These are phyloP conservation scores for Diploptera punctata DNA, from an alignment of 2,888 invertebrate species.

Conservation along the genomic window DNA sequence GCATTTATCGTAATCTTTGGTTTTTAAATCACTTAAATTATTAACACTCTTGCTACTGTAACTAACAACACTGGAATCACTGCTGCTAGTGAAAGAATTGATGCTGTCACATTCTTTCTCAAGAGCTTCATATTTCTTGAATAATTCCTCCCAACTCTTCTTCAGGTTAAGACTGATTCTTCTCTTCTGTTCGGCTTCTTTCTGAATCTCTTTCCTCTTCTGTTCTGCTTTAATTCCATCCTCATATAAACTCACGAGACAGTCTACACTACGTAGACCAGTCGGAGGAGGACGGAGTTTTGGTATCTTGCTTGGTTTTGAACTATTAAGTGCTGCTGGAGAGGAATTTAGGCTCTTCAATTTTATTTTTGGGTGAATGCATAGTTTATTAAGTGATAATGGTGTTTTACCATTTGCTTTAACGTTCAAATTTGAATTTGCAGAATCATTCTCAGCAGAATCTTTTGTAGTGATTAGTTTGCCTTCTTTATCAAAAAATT, in stretches of 20 bases:
- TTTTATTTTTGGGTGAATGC: conserved; percentile 18
- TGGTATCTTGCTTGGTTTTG: conserved; percentile 35
- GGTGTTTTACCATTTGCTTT: neutral
- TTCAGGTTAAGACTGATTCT: conserved; percentile 18
- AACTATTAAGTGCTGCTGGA: neutral
- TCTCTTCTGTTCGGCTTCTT: neutral
- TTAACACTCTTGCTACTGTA: neutral
- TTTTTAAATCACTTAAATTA: neutral
- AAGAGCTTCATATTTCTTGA: conserved; percentile 36
- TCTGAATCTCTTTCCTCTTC: neutral
- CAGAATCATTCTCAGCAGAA: neutral
- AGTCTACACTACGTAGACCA: conserved; percentile 37
- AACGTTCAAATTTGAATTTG: neutral
- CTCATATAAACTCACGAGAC: conserved; percentile 25
- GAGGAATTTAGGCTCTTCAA: conserved; percentile 12
- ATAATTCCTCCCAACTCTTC: conserved; percentile 31
- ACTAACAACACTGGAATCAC: neutral
- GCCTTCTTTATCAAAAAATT: conserved; percentile 3
- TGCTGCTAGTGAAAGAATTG: conserved; percentile 11
- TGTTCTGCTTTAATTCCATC: conserved; percentile 7
- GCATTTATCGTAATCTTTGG: too few species aligned
- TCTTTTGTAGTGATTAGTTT: neutral
- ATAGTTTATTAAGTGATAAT: neutral
- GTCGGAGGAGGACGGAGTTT: conserved; percentile 28
- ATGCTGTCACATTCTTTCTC: conserved; percentile 34